These are phyloP conservation scores for Peromyscus californicus DNA, from an alignment of 2,113 vertebrate genomes.

Conservation along the genomic window DNA sequence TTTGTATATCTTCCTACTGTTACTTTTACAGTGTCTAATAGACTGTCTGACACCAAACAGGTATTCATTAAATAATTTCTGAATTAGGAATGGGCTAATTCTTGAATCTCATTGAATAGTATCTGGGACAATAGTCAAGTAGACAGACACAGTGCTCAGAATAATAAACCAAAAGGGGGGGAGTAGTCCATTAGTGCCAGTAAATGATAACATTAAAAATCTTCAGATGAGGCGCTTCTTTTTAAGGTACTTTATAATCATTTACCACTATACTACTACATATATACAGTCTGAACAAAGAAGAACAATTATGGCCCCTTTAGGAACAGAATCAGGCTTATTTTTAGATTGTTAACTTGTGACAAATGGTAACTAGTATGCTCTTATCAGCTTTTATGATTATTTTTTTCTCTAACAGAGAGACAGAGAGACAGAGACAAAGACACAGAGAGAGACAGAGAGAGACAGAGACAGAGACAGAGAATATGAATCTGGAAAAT, in stretches of 20 bases:
- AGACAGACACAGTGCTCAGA: not conserved
- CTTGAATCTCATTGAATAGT: not conserved
- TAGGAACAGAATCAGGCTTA: slow-evolving; percentile 40
- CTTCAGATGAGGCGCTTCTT: not conserved
- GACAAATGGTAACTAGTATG: slow-evolving; percentile 7
- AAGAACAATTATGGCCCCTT: slow-evolving; percentile 32
- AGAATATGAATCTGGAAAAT: slow-evolving; percentile 25
- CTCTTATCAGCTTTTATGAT: slow-evolving; percentile 25
- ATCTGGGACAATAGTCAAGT: slow-evolving; percentile 32
- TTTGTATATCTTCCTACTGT: slow-evolving; percentile 19
- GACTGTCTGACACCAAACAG: slow-evolving; percentile 31
- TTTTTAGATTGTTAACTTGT: slow-evolving; percentile 42
- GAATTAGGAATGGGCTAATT: slow-evolving; percentile 35
- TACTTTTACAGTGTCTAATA: slow-evolving; percentile 1
- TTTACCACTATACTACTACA: not conserved
- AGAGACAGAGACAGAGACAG: not conserved
- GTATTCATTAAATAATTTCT: slow-evolving; percentile 34
- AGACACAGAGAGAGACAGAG: not conserved
- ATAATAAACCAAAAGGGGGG: slow-evolving; percentile 12
- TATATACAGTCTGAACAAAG: slow-evolving; percentile 18
- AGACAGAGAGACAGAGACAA: not conserved
- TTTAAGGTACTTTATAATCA: slow-evolving; percentile 22
- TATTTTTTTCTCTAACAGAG: slow-evolving; percentile 31
- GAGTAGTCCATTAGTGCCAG: not conserved
- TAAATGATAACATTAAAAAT: slow-evolving; percentile 29